phyloP scores from a whole-genome alignment of 2,888 invertebrate species.

The Chymomyza fuscimana region DNA sequence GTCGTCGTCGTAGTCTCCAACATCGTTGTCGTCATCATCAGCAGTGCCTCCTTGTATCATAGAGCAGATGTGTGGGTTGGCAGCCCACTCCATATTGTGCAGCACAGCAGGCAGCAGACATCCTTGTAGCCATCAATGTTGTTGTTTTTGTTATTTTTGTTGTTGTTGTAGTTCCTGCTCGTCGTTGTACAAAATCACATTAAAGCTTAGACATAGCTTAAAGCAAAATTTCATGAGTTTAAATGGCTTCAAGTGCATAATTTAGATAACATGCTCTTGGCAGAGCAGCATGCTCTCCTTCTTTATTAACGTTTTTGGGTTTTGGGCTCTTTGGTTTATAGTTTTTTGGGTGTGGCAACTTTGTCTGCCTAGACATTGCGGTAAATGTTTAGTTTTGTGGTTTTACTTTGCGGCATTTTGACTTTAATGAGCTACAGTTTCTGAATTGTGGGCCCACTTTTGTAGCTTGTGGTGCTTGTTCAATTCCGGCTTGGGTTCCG shows the following conservation, averaged over 20 bases:
- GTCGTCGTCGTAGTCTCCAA: slow-evolving; percentile 18
- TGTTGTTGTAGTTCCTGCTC: slow-evolving; percentile 2
- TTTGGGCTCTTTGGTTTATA: not conserved
- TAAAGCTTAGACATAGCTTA: slow-evolving; percentile 49
- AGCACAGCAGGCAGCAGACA: slow-evolving; percentile 54
- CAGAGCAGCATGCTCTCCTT: no score
- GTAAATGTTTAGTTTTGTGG: slow-evolving; percentile 6
- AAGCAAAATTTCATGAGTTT: slow-evolving; percentile 44
- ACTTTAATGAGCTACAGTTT: slow-evolving; percentile 6
- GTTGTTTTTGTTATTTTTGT: slow-evolving; percentile 20
- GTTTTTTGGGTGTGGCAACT: not conserved
- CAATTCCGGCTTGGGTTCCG: not conserved
- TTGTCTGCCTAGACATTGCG: slow-evolving; percentile 2
- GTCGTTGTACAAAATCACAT: slow-evolving; percentile 27
- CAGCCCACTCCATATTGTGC: slow-evolving; percentile 29
- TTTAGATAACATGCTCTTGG: slow-evolving; percentile 42
- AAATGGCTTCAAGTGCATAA: slow-evolving; percentile 35
- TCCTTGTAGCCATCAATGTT: slow-evolving; percentile 38
- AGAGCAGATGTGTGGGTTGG: slow-evolving; percentile 5
- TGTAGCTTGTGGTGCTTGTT: not conserved
- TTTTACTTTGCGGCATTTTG: not conserved
- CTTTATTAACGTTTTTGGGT: not conserved
- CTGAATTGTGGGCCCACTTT: slow-evolving; percentile 23
- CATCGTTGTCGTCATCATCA: slow-evolving; percentile 7
- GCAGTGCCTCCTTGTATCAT: slow-evolving; percentile 7